Base-by-base conservation (phyloP, 2,797 vertebrate genomes). In the Nasua narica region DNA sequence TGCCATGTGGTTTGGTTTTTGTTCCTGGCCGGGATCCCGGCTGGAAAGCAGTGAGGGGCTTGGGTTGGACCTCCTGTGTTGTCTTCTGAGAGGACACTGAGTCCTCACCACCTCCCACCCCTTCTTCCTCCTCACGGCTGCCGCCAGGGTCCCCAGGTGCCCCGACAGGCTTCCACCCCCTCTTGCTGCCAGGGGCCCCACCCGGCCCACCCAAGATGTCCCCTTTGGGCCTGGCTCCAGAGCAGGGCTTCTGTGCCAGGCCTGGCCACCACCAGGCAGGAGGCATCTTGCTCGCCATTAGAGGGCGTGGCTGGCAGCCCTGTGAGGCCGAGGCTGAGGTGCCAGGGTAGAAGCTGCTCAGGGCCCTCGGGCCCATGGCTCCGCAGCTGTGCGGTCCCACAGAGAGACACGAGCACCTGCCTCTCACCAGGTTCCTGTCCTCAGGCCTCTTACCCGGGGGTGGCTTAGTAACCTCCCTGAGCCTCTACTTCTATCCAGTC, bases 1-100 rank as follows among this genome's bases (percentile, higher is more conserved):
- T 32, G 25, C 65, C 89, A 16, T 7, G 14, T 50, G 52, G 13
- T 76, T 96, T 82, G 79, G 35, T 46, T 74, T 43, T 79, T 72
- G 69, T 16, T 92, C n/a, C 54, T 94, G 97, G 56, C 95, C 4
- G 50, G 92, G 76, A 97, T n/a, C 65, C 78, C 5, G 43, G 37
- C 18, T 56, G 46, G 10, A 40, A 87, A 96, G 35, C 88, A 84
- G 25, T n/a, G 69, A 2, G 9, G 87, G 95, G 90, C 79, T 72
- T 88, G 88, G 94, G 74, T 32, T 43, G 79, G 67, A 32, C 88
- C 52, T 50, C 21, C 60, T 58, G 18, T 25, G 3, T 21, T 11
- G 0, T 35, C 60, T 82, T 56, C 50, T 95, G 91, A 94, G 18
- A 88, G 81, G 97, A 92, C 43, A 84, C 43, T 15, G 48, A 88